Evolutionary conservation across 2,113 vertebrate species (phyloP).

Genomic region (Perca schrenkii): DNA sequence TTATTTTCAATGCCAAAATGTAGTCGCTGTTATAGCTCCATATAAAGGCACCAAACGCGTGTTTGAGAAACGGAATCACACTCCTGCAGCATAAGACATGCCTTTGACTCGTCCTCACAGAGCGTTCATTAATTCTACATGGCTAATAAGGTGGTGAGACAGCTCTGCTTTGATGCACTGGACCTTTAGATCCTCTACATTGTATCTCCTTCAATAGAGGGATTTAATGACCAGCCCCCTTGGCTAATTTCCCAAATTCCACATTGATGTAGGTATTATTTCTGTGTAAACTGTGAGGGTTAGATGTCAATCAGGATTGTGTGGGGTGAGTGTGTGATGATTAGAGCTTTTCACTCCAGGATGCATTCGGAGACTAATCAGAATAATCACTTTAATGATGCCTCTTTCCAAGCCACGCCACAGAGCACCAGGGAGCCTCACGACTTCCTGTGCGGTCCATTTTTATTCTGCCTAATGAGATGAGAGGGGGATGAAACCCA

Average conservation of each 20-base stretch:
- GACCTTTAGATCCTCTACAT: background rate
- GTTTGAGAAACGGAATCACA: background rate
- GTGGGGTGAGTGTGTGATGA: conserved; percentile 61
- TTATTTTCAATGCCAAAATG: no score
- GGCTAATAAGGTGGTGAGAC: background rate
- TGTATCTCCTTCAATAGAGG: background rate
- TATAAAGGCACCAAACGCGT: background rate
- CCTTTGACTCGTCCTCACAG: background rate
- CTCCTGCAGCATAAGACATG: conserved; percentile 1
- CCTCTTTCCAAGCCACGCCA: conserved; percentile 44
- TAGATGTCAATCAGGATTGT: conserved; percentile 59
- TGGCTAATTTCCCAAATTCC: conserved; percentile 38
- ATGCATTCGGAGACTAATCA: conserved; percentile 67
- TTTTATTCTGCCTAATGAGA: conserved; percentile 46
- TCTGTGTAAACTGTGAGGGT: conserved; percentile 26
- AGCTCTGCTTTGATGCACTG: conserved; percentile 11
- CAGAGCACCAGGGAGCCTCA: conserved; percentile 27
- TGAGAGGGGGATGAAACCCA: conserved; percentile 35
- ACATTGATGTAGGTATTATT: conserved; percentile 26
- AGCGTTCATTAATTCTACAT: conserved; percentile 1
- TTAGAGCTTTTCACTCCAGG: conserved; percentile 59
- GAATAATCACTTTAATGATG: conserved; percentile 69
- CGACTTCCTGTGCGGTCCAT: conserved; percentile 46
- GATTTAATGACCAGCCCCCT: conserved; percentile 9
- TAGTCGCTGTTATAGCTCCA: no score